Evolutionary conservation across 2,888 invertebrate species (phyloP), one percentile per base, ranked within the genome.

Genomic region (Keiferia lycopersicella): DNA sequence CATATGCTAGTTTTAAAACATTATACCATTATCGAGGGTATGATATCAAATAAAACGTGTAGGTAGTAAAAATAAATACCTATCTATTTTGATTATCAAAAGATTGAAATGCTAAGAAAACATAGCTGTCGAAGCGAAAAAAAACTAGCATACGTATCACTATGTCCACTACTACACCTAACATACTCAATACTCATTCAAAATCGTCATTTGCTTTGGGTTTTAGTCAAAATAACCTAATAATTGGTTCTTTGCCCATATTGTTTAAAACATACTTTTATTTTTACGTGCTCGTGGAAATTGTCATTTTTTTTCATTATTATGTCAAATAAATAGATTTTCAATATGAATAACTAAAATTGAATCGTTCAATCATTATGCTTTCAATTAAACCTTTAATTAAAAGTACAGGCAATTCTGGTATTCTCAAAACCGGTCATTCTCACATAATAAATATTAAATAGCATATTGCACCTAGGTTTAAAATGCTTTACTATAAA

Each of bases 231-330:
- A 71, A 73, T 81, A 79, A 70, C 73, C 78, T 81, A 79, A 71
- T n/a, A 67, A 79, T 79, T 82, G 78, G 77, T 83, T 82, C 78
- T 68, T 51, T 69, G 76, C 75, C 73, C 73, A 78, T 74, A 70
- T 68, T 68, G 80, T n/a, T 82, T 67, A n/a, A n/a, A n/a, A n/a
- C n/a, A n/a, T n/a, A n/a, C n/a, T 64, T 68, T 63, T 62, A 39
- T 68, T 61, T 68, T 68, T 72, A n/a, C 67, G 66, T 70, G 71
- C 78, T 81, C 81, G 79, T 79, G 77, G 77, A 77, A 69, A 73
- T 71, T 50, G 18, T 50, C 20, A n/a, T 50, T 18, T n/a, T 20
- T 20, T 41, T 41, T 14, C 0, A 14, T 14, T 7, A 41, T 34
- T 34, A 34, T 8, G 34, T 8, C 3, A 8, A 34, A 34, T 8